Percentiles rank a stretch among this genome's conserved stretches.
Evolutionary conservation across 2,113 vertebrate species (phyloP).

Genomic region (Lagopus leucura): DNA sequence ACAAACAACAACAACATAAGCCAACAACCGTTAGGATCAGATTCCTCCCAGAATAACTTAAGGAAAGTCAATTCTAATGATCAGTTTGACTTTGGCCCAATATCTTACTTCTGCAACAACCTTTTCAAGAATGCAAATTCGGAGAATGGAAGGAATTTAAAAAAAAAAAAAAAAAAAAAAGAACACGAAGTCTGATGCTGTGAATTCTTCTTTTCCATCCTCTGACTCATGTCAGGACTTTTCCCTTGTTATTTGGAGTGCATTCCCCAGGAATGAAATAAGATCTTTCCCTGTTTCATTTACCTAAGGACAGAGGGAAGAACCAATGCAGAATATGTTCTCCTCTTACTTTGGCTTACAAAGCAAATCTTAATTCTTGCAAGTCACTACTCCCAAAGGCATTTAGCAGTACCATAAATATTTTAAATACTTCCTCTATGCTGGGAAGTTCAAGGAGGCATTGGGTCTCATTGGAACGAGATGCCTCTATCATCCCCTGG

Average conservation of each 20-base stretch:
- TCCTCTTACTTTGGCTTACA: background rate
- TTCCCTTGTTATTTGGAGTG: background rate
- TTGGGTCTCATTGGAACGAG: slow-evolving; percentile 1
- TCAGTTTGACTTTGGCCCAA: background rate
- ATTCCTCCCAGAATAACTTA: background rate
- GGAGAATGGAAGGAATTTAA: slow-evolving; percentile 6
- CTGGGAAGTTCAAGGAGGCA: background rate
- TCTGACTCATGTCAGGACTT: background rate
- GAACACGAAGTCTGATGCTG: background rate
- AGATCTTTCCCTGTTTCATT: slow-evolving; percentile 26
- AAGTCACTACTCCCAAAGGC: slow-evolving; percentile 17
- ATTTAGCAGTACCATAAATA: slow-evolving; percentile 33
- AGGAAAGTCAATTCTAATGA: background rate
- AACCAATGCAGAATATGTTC: slow-evolving; percentile 13
- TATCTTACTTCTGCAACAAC: background rate
- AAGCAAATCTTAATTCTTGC: slow-evolving; percentile 24
- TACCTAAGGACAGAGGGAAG: slow-evolving; percentile 26
- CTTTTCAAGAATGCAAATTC: background rate
- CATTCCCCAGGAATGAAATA: slow-evolving; percentile 40
- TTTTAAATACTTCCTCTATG: background rate
- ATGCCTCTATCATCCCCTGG: background rate
- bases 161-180: background rate
- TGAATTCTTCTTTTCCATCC: background rate
- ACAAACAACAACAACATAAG: background rate
- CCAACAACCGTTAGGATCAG: background rate